Conservation (phyloP, 2,113 vertebrate genomes). For the Oryzias celebensis region DNA sequence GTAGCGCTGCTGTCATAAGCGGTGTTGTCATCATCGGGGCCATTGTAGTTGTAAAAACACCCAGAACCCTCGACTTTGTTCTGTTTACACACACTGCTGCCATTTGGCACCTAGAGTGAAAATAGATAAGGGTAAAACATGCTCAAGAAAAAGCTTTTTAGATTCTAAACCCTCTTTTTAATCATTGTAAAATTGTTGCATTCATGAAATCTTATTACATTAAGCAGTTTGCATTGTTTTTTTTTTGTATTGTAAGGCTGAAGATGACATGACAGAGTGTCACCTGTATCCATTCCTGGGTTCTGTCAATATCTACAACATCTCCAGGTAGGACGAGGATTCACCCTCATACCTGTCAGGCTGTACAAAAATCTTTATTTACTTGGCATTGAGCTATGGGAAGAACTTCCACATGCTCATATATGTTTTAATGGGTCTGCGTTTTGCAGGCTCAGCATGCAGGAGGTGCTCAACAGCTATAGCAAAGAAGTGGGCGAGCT, state of each 20-base stretch:
- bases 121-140: background rate
- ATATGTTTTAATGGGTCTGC: constrained; percentile 12
- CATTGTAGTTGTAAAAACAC: constrained; percentile 43
- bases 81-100: constrained; percentile 50
- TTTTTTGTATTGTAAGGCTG: constrained; percentile 41
- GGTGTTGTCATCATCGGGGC: constrained; percentile 16
- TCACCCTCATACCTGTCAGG: background rate
- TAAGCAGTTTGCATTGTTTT: background rate
- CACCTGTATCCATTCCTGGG: constrained; percentile 41
- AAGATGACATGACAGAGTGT: constrained; percentile 40
- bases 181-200: background rate
- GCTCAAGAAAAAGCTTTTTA: background rate
- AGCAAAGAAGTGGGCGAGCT: constrained; percentile 48
- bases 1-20: background rate
- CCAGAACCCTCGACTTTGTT: constrained; percentile 58
- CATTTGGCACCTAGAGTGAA: constrained; percentile 7
- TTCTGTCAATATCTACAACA: constrained; percentile 44
- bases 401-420: background rate
- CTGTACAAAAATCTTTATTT: constrained; percentile 30
- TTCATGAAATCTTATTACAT: background rate
- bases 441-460: constrained; percentile 56
- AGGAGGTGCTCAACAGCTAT: constrained; percentile 55
- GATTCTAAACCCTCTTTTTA: background rate
- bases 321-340: constrained; percentile 55
- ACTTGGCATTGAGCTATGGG: background rate